These are phyloP conservation scores for Nomada lathburiana DNA, from an alignment of 2,888 invertebrate species.

Conservation along the genomic window DNA sequence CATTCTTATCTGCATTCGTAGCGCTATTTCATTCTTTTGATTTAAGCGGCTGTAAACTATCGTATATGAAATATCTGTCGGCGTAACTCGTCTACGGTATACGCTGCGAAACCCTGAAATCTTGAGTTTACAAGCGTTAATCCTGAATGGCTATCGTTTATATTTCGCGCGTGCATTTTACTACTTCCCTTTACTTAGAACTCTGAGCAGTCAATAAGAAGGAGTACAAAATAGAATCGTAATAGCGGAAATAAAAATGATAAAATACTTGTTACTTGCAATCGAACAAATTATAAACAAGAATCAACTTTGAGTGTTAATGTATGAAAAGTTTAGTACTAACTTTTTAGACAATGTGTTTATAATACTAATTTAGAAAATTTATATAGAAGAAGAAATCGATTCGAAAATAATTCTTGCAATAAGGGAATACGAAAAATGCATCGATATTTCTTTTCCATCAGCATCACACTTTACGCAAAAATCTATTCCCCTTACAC, in stretches of 20 bases:
- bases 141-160: conserved; percentile 31
- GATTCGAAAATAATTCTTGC: too few species aligned
- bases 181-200: background rate
- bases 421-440: too few species aligned
- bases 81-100: conserved; percentile 21
- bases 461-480: too few species aligned
- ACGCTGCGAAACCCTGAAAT: conserved; percentile 28
- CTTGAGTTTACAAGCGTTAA: conserved; percentile 41
- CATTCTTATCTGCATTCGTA: conserved; percentile 29
- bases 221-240: background rate
- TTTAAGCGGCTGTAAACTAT: conserved; percentile 43
- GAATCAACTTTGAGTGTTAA: too few species aligned
- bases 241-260: background rate
- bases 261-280: background rate
- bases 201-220: background rate
- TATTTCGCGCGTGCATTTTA: conserved; percentile 17
- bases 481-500: too few species aligned
- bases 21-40: conserved; percentile 42
- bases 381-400: too few species aligned
- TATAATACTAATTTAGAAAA: too few species aligned
- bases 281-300: too few species aligned
- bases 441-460: too few species aligned
- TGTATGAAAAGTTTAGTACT: too few species aligned
- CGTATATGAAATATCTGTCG: conserved; percentile 27
- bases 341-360: too few species aligned